These are phyloP conservation scores for Dynastes grantii DNA, from an alignment of 2,888 invertebrate species.

Conservation along the genomic window DNA sequence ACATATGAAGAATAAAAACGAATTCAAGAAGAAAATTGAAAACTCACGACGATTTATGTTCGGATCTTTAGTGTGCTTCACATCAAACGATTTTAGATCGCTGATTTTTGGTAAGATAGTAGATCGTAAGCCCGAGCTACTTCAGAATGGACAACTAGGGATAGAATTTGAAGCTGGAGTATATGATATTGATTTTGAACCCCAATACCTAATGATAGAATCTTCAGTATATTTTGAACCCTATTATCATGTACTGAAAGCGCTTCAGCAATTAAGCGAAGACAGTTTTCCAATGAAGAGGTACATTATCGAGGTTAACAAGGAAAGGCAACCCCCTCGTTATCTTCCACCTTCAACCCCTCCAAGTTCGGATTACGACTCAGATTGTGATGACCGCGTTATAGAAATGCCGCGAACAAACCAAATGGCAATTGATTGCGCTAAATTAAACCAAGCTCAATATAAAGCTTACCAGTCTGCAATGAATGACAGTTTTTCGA, in stretches of 20 bases:
- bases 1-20: slow-evolving; percentile 59
- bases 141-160: slow-evolving; percentile 73
- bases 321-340: slow-evolving; percentile 53
- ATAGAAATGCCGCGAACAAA: background rate
- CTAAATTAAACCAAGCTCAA: slow-evolving; percentile 80
- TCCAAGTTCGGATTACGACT: background rate
- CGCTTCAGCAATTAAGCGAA: slow-evolving; percentile 75
- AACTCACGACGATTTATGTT: slow-evolving; percentile 77
- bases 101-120: slow-evolving; percentile 81
- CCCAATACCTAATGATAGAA: slow-evolving; percentile 79
- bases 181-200: slow-evolving; percentile 48
- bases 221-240: slow-evolving; percentile 88
- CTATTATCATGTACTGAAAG: slow-evolving; percentile 82
- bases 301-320: slow-evolving; percentile 74
- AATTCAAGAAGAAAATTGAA: slow-evolving; percentile 69
- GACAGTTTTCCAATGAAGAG: slow-evolving; percentile 78
- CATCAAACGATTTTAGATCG: slow-evolving; percentile 79
- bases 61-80: slow-evolving; percentile 83
- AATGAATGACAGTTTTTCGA: slow-evolving; percentile 78
- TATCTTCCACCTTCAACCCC: slow-evolving; percentile 42
- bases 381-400: background rate
- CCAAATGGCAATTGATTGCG: slow-evolving; percentile 31
- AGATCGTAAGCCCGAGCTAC: slow-evolving; percentile 71
- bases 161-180: slow-evolving; percentile 70
- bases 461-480: slow-evolving; percentile 78